A percentile compares a stretch with the other conserved stretches of the same genome.
Evolutionary conservation across 1,140 invertebrate species (phyloP).

Genomic region (Camponotus floridanus): DNA sequence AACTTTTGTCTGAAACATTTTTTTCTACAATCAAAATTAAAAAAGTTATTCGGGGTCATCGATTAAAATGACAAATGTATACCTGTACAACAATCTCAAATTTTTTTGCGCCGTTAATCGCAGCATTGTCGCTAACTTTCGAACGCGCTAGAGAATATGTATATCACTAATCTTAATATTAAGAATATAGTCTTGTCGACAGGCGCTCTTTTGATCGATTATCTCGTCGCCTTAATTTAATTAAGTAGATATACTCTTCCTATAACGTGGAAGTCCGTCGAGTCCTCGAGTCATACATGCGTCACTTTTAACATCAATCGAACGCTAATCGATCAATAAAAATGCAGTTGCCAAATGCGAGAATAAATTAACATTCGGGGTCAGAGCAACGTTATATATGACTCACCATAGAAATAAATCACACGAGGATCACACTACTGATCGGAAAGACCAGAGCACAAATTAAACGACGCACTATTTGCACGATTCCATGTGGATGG

Average conservation of each 20-base stretch:
- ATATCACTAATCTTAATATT: constrained; percentile 24
- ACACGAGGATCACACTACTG: constrained; percentile 16
- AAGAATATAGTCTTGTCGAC: constrained; percentile 28
- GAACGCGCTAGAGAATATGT: not conserved
- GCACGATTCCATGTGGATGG: not conserved
- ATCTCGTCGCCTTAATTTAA: constrained; percentile 43
- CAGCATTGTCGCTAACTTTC: constrained; percentile 14
- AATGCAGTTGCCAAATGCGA: constrained; percentile 23
- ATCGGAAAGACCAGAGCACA: not conserved
- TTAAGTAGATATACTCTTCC: constrained; percentile 60
- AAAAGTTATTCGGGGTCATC: too few relatives aligned
- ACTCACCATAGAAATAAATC: constrained; percentile 16
- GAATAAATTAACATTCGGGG: constrained; percentile 20
- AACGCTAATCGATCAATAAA: constrained; percentile 5
- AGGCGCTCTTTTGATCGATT: not conserved
- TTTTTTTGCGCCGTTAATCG: not conserved
- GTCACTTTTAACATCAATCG: not conserved
- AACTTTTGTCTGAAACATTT: too few relatives aligned
- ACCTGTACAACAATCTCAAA: constrained; percentile 15
- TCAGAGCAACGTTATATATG: not conserved
- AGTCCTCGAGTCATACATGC: not conserved
- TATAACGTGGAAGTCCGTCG: not conserved
- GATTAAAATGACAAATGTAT: too few relatives aligned
- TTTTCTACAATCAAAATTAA: too few relatives aligned
- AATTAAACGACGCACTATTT: not conserved